Evolutionary conservation across 2,797 vertebrate species (phyloP).

Genomic region (Cirrhinus molitorella): DNA sequence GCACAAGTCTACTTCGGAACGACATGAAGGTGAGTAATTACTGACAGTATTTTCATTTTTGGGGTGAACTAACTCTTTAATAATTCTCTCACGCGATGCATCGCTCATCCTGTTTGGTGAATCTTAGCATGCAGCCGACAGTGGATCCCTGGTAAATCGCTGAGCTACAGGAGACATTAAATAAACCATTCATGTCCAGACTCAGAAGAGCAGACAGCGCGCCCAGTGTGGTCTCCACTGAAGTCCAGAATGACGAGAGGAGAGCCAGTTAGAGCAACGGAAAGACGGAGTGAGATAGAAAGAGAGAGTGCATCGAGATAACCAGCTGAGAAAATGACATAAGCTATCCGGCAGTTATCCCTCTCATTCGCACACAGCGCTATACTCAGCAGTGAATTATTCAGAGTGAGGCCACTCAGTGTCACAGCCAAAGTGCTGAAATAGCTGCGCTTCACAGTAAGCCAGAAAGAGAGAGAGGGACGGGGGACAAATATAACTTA

Average conservation of each 20-base stretch:
- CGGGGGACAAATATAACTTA: slow-evolving; percentile 12
- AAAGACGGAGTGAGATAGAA: slow-evolving; percentile 31
- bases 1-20: too few species aligned
- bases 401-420: slow-evolving; percentile 50
- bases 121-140: neutral
- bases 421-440: slow-evolving; percentile 57
- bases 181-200: slow-evolving; percentile 25
- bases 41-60: too few species aligned
- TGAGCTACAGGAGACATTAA: slow-evolving; percentile 17
- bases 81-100: neutral
- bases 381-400: slow-evolving; percentile 47
- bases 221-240: neutral
- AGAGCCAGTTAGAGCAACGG: neutral
- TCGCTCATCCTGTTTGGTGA: neutral
- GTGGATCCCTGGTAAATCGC: slow-evolving; percentile 32
- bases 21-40: too few species aligned
- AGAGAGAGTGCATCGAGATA: slow-evolving; percentile 23
- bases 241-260: slow-evolving; percentile 20
- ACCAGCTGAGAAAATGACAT: slow-evolving; percentile 57
- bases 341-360: slow-evolving; percentile 41
- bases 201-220: slow-evolving; percentile 5
- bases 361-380: slow-evolving; percentile 40
- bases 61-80: neutral
- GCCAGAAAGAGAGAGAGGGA: neutral
- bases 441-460: slow-evolving; percentile 40